Evolutionary conservation across 64 coral and sea anemone genomes (phyloP).

Genomic region (Pachyseris speciosa): DNA sequence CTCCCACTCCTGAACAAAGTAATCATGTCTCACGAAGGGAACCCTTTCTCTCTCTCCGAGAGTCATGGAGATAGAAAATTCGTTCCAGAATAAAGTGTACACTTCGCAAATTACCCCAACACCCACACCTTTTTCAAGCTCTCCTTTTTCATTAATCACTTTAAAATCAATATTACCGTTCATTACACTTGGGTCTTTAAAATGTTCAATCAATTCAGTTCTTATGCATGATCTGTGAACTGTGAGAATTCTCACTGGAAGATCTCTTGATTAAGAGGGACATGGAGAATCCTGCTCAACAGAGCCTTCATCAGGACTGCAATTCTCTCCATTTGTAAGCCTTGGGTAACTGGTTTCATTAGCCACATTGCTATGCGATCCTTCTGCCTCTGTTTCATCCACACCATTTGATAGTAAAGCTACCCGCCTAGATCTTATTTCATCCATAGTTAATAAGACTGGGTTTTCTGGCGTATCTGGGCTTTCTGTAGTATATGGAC

Average conservation of each 20-base stretch:
- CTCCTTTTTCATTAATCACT: constrained; percentile 65
- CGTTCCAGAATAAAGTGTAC: constrained; percentile 69
- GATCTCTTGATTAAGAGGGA: background rate
- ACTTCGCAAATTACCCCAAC: constrained; percentile 49
- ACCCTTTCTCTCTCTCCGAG: constrained; percentile 77
- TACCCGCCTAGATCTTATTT: constrained; percentile 15
- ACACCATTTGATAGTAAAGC: background rate
- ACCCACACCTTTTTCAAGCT: constrained; percentile 53
- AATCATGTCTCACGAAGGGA: constrained; percentile 74
- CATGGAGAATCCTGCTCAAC: background rate
- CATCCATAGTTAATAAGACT: background rate
- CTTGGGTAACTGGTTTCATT: background rate
- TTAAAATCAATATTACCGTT: constrained; percentile 6
- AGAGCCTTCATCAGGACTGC: background rate
- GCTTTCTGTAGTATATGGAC: background rate
- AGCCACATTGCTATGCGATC: background rate
- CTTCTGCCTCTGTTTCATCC: background rate
- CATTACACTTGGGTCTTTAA: constrained; percentile 13
- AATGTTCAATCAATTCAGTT: constrained; percentile 33
- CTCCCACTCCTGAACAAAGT: constrained; percentile 19
- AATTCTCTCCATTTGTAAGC: background rate
- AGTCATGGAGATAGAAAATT: constrained; percentile 63
- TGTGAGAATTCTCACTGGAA: background rate
- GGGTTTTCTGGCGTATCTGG: too few relatives aligned
- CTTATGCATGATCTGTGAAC: background rate